Evolutionary conservation across 2,888 invertebrate genomes (phyloP).

Genomic region (Hirtodrosophila trivittata): DNA sequence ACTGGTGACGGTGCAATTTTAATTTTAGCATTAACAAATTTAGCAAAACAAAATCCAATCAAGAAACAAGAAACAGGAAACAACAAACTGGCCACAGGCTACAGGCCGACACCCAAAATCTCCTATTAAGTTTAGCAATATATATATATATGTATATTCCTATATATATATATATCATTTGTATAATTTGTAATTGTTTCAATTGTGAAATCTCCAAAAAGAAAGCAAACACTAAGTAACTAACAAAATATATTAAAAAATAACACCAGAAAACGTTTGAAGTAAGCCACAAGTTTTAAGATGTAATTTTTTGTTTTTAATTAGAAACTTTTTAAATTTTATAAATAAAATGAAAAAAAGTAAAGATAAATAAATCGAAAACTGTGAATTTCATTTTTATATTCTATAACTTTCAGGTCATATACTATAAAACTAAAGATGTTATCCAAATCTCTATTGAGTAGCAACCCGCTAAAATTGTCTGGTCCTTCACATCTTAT

Average conservation of each 20-base stretch:
- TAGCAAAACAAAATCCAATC: slow-evolving; percentile 42
- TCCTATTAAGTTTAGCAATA: slow-evolving; percentile 63
- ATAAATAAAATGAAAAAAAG: slow-evolving; percentile 64
- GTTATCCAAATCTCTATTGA: too few relatives aligned
- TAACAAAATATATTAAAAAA: slow-evolving; percentile 21
- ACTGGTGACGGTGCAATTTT: slow-evolving; percentile 81
- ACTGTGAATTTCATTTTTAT: neutral
- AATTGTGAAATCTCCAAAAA: slow-evolving; percentile 53
- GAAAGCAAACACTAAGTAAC: too few relatives aligned
- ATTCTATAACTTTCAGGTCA: neutral
- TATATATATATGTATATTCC: slow-evolving; percentile 19
- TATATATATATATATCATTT: slow-evolving; percentile 1
- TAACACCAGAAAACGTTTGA: slow-evolving; percentile 37
- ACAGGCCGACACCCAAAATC: slow-evolving; percentile 42
- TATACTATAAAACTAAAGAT: neutral
- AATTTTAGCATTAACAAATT: slow-evolving; percentile 57
- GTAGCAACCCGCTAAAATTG: too few relatives aligned
- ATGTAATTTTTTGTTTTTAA: slow-evolving; percentile 68
- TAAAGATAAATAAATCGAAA: slow-evolving; percentile 46
- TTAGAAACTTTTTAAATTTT: slow-evolving; percentile 75
- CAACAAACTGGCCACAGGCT: slow-evolving; percentile 17
- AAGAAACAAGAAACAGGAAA: slow-evolving; percentile 29
- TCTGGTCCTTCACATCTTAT: too few relatives aligned
- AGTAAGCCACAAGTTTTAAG: slow-evolving; percentile 56
- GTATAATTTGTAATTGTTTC: slow-evolving; percentile 59